These are phyloP conservation scores for Solenodon paradoxus DNA, from an alignment of 2,113 vertebrate species.

Conservation along the genomic window DNA sequence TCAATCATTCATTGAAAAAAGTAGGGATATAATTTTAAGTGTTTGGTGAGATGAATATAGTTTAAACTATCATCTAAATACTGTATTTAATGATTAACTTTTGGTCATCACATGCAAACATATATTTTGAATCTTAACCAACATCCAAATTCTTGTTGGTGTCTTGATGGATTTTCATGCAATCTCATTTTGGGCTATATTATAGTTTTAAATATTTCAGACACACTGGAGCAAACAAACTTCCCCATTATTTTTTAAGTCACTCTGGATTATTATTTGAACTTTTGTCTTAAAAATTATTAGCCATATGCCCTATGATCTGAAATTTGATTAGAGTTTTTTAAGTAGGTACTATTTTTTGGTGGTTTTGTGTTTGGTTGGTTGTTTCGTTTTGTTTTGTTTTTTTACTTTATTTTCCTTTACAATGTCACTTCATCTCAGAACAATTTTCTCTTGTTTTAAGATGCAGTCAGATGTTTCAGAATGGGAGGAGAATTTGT, in stretches of 20 bases:
- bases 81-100: neutral
- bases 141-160: neutral
- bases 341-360: constrained; percentile 51
- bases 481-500: constrained; percentile 76
- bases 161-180: neutral
- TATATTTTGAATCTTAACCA: neutral
- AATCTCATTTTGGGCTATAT: neutral
- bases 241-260: constrained; percentile 36
- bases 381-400: too few relatives aligned
- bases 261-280: neutral
- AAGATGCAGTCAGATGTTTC: constrained; percentile 69
- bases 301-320: constrained; percentile 14
- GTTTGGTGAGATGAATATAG: neutral
- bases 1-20: neutral
- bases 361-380: too few relatives aligned
- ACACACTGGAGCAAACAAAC: neutral
- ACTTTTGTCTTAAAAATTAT: constrained; percentile 48
- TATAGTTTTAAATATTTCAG: constrained; percentile 10
- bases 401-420: constrained; percentile 39
- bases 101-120: neutral
- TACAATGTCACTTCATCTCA: constrained; percentile 60
- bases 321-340: constrained; percentile 54
- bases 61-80: neutral
- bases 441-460: constrained; percentile 59
- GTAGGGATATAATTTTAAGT: neutral